These are phyloP conservation scores for Parasteatoda lunata DNA, from an alignment of 2,888 invertebrate genomes.

Conservation along the genomic window DNA sequence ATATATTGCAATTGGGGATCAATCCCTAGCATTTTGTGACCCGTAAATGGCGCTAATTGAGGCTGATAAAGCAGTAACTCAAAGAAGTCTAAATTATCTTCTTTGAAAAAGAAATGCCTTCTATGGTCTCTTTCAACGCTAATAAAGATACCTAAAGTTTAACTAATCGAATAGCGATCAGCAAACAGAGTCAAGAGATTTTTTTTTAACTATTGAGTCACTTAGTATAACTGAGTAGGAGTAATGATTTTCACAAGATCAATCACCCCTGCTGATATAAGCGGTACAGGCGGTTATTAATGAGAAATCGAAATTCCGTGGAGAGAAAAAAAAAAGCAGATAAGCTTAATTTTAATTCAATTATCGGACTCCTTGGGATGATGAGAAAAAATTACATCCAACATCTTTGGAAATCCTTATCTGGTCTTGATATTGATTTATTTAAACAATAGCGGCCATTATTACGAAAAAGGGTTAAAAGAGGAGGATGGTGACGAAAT, in stretches of 20 bases:
- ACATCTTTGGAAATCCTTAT: slow-evolving; percentile 56
- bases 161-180: slow-evolving; percentile 39
- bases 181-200: slow-evolving; percentile 29
- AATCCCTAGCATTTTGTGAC: background rate
- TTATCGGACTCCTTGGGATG: slow-evolving; percentile 37
- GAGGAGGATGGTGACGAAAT: background rate
- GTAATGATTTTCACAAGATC: slow-evolving; percentile 56
- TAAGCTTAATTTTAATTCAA: slow-evolving; percentile 66
- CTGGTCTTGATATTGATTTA: slow-evolving; percentile 42
- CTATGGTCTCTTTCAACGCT: background rate
- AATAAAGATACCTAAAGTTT: slow-evolving; percentile 28
- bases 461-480: slow-evolving; percentile 50
- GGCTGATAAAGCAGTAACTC: slow-evolving; percentile 14
- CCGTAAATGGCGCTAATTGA: slow-evolving; percentile 10
- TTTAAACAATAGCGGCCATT: slow-evolving; percentile 49
- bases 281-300: slow-evolving; percentile 56
- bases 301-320: slow-evolving; percentile 60
- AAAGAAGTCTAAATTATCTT: slow-evolving; percentile 2
- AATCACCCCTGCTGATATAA: slow-evolving; percentile 57
- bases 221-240: background rate
- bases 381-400: slow-evolving; percentile 13
- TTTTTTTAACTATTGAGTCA: background rate
- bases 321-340: slow-evolving; percentile 21
- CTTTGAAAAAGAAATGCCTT: background rate
- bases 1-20: background rate